These are phyloP conservation scores for Liparis tanakae DNA, from an alignment of 2,797 vertebrate species.

Conservation along the genomic window DNA sequence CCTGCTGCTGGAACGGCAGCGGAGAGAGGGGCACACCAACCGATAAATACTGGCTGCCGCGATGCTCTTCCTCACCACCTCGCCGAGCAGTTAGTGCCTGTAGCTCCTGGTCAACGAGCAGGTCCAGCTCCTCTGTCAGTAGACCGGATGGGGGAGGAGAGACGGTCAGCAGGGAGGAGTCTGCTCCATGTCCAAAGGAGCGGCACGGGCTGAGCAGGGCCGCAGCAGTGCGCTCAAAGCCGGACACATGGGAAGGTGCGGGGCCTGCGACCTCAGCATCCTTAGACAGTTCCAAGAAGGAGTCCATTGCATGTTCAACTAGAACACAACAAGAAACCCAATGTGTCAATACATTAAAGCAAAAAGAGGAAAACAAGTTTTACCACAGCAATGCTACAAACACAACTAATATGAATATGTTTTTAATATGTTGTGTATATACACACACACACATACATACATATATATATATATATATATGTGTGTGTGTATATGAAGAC, in stretches of 20 bases:
- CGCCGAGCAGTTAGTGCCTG: constrained; percentile 69
- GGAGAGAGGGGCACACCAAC: constrained; percentile 30
- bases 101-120: constrained; percentile 86
- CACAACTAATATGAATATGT: background rate
- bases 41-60: constrained; percentile 29
- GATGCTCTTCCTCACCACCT: constrained; percentile 11
- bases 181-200: constrained; percentile 37
- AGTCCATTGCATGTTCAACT: constrained; percentile 97
- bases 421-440: no score
- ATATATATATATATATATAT: no score
- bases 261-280: constrained; percentile 82
- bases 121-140: constrained; percentile 86
- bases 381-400: background rate
- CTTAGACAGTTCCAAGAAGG: constrained; percentile 91
- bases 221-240: constrained; percentile 84
- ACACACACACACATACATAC: no score
- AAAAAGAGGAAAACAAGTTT: background rate
- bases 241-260: constrained; percentile 68
- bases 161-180: constrained; percentile 12
- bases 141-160: constrained; percentile 35
- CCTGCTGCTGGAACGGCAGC: constrained; percentile 45
- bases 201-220: constrained; percentile 72
- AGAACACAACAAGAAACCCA: constrained; percentile 41
- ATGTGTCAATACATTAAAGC: background rate
- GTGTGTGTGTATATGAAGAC: no score